A percentile compares a stretch with the other conserved stretches of the same genome.
Evolutionary conservation across 2,113 vertebrate species (phyloP).

Genomic region (Oryzias melastigma): DNA sequence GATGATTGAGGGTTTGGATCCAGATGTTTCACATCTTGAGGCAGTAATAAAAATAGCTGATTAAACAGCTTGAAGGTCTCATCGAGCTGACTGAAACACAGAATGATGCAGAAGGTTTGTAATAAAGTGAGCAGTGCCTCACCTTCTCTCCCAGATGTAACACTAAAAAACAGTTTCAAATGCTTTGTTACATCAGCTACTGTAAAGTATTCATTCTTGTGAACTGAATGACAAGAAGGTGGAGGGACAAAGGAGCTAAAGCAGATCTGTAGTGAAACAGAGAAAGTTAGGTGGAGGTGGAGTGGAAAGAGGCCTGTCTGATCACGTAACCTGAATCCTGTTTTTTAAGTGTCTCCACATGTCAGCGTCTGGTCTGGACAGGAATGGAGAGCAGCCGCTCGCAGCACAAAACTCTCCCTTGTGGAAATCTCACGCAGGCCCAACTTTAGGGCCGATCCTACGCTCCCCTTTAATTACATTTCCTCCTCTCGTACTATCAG

Average conservation of each 20-base stretch:
- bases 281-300: constrained; percentile 29
- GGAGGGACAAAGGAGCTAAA: constrained; percentile 1
- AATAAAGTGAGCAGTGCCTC: no score
- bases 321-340: constrained; percentile 57
- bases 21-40: no score
- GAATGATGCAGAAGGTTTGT: no score
- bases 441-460: constrained; percentile 33
- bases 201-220: no score
- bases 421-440: constrained; percentile 52
- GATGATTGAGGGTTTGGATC: no score
- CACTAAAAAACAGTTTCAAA: no score
- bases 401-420: constrained; percentile 44
- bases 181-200: no score
- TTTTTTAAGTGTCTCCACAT: constrained; percentile 66
- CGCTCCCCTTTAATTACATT: constrained; percentile 34
- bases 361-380: constrained; percentile 43
- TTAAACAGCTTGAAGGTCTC: no score
- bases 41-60: no score
- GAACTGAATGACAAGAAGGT: no score
- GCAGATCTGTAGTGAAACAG: constrained; percentile 1
- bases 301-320: constrained; percentile 23
- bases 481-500: constrained; percentile 63
- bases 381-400: constrained; percentile 21
- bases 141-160: no score
- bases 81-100: no score